Conservation (phyloP, 1,140 invertebrate genomes). For the Drosophila mayri region DNA sequence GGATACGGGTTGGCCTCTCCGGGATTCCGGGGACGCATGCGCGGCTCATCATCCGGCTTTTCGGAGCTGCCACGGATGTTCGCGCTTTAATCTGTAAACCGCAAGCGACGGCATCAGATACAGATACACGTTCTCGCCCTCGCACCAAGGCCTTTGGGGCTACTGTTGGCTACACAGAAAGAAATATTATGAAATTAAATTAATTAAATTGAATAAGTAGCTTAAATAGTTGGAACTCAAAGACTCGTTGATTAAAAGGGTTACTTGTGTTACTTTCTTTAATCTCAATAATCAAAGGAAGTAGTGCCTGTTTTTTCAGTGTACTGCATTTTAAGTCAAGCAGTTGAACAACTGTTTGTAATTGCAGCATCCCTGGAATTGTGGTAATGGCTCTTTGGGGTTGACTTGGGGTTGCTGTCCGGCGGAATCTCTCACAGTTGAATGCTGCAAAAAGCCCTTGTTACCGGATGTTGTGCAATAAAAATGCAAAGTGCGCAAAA, state of each 20-base stretch:
- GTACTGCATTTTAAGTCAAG: constrained; percentile 73
- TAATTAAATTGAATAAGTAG: neutral
- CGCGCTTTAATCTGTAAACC: constrained; percentile 78
- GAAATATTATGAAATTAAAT: neutral
- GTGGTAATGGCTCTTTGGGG: constrained; percentile 56
- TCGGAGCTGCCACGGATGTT: constrained; percentile 66
- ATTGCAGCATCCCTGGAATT: constrained; percentile 62
- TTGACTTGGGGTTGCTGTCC: constrained; percentile 48
- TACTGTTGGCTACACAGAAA: constrained; percentile 5
- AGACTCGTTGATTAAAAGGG: neutral
- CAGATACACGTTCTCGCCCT: constrained; percentile 31
- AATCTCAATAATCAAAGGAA: neutral
- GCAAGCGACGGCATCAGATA: constrained; percentile 68
- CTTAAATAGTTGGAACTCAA: neutral
- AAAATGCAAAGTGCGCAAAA: constrained; percentile 79
- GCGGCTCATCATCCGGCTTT: constrained; percentile 67
- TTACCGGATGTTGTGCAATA: constrained; percentile 81
- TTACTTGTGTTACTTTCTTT: neutral
- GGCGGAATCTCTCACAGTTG: constrained; percentile 58
- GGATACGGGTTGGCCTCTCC: constrained; percentile 11
- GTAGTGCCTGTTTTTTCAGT: no score
- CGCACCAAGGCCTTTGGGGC: constrained; percentile 2
- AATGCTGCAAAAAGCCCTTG: constrained; percentile 67
- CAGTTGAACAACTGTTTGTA: constrained; percentile 82
- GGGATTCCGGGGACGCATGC: constrained; percentile 56